Evolutionary conservation across 2,888 invertebrate species (phyloP).

Genomic region (Punctoribates punctum): DNA sequence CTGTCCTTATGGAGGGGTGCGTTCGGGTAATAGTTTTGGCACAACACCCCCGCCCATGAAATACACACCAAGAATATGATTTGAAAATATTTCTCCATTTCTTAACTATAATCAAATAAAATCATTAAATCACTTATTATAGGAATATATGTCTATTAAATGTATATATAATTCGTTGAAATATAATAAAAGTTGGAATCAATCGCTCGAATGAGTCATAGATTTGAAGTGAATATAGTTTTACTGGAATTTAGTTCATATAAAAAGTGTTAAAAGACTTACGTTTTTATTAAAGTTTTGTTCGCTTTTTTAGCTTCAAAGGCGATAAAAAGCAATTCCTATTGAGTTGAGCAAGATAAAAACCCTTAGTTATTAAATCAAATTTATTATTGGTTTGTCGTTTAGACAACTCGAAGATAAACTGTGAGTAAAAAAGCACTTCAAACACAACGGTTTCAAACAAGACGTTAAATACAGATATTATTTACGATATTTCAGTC

Average conservation of each 20-base stretch:
- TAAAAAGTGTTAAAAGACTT: too few relatives aligned
- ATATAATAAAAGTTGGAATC: too few relatives aligned
- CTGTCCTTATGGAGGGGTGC: too few relatives aligned
- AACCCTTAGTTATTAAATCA: neutral
- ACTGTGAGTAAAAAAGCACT: neutral
- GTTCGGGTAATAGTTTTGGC: neutral
- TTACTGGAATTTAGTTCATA: too few relatives aligned
- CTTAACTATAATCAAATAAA: neutral
- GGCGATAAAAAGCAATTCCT: neutral
- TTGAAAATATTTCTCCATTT: neutral
- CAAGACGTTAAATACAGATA: neutral
- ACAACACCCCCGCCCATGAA: neutral
- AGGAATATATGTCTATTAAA: too few relatives aligned
- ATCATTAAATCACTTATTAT: neutral
- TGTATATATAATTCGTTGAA: too few relatives aligned
- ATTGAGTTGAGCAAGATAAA: neutral
- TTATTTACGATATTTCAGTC: neutral
- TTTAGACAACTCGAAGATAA: neutral
- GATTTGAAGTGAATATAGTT: too few relatives aligned
- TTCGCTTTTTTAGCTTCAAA: neutral
- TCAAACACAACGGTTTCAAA: neutral
- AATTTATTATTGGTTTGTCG: neutral
- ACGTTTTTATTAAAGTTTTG: conserved; percentile 3
- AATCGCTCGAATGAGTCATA: too few relatives aligned
- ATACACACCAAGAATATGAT: neutral